These are phyloP conservation scores for Latrodectus geometricus DNA, from an alignment of 1,140 invertebrate species.

Conservation along the genomic window DNA sequence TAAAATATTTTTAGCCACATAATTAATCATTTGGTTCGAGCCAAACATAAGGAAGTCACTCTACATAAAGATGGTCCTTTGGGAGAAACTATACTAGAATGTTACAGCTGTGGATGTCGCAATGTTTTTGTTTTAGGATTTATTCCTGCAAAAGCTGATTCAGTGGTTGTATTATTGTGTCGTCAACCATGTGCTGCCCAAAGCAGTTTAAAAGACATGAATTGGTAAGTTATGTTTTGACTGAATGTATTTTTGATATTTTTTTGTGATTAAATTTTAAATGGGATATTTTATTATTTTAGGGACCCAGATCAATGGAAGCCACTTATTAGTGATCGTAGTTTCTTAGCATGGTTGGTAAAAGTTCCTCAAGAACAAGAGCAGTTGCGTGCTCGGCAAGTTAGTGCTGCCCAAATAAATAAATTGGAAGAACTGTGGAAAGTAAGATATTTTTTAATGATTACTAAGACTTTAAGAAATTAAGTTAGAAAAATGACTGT, in stretches of 20 bases:
- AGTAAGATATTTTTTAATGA: conserved; percentile 64
- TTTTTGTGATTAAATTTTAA: background rate
- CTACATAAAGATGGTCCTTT: conserved; percentile 97
- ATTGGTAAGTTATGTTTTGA: conserved; percentile 78
- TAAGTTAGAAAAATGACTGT: too few species aligned
- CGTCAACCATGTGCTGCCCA: conserved; percentile 97
- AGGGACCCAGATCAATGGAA: conserved; percentile 99
- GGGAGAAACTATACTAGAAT: conserved; percentile 97
- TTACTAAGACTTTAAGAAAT: too few species aligned
- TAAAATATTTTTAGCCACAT: conserved; percentile 83
- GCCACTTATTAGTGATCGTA: conserved; percentile 94
- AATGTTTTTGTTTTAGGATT: conserved; percentile 99
- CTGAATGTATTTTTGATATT: background rate
- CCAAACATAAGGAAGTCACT: conserved; percentile 99
- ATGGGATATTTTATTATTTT: background rate
- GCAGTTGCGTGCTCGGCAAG: conserved; percentile 92
- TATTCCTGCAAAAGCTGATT: conserved; percentile 99
- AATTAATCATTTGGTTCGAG: conserved; percentile 97
- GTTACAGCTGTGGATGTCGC: conserved; percentile 97
- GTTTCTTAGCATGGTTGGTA: conserved; percentile 95
- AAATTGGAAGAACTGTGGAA: conserved; percentile 99
- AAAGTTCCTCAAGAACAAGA: conserved; percentile 96
- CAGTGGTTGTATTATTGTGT: conserved; percentile 97
- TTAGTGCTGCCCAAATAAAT: conserved; percentile 96
- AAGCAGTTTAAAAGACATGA: conserved; percentile 95